phyloP scores from a whole-genome alignment of 2,888 invertebrate species.

The Ecliptopera silaceata region DNA sequence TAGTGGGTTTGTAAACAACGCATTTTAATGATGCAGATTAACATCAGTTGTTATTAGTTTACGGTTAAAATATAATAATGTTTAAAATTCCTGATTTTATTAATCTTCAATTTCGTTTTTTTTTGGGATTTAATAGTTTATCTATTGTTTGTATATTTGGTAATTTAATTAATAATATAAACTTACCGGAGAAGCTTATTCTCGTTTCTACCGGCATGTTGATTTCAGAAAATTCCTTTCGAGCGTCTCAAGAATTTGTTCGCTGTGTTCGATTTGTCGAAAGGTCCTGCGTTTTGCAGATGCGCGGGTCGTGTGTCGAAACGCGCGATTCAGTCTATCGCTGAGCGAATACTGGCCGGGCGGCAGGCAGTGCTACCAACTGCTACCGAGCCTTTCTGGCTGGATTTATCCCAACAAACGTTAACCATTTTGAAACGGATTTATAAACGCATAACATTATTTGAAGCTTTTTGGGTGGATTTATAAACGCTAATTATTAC shows the following conservation, averaged over 20 bases:
- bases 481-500: too few relatives aligned
- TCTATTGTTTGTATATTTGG: too few relatives aligned
- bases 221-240: constrained; percentile 30
- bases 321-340: constrained; percentile 65
- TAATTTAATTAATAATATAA: neutral
- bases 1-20: neutral
- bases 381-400: constrained; percentile 5
- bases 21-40: neutral
- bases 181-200: constrained; percentile 81
- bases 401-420: neutral
- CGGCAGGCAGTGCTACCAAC: constrained; percentile 34
- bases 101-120: too few relatives aligned
- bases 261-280: constrained; percentile 34
- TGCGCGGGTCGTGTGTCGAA: constrained; percentile 46
- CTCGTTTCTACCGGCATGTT: constrained; percentile 79
- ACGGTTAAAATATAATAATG: too few relatives aligned
- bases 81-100: too few relatives aligned
- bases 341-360: constrained; percentile 68
- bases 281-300: constrained; percentile 54
- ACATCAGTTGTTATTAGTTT: too few relatives aligned
- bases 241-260: constrained; percentile 33
- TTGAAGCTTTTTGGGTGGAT: too few relatives aligned
- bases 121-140: too few relatives aligned
- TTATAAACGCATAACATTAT: too few relatives aligned
- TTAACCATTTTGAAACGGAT: too few relatives aligned